phyloP scores from a whole-genome alignment of 2,113 vertebrate genomes.

The Stomatorhinus ivindoensis region DNA sequence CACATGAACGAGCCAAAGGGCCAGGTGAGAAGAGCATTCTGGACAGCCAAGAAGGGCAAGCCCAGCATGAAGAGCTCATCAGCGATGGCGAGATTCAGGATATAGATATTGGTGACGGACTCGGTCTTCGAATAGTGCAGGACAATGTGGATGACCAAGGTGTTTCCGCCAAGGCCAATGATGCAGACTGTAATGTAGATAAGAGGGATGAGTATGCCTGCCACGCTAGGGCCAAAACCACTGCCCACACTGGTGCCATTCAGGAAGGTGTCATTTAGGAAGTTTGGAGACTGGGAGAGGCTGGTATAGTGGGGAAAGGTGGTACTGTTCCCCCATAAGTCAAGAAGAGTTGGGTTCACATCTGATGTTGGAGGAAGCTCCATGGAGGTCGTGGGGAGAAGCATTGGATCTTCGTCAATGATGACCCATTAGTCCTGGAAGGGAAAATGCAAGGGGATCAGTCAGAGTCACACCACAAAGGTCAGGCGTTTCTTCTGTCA shows the following conservation, averaged over 20 bases:
- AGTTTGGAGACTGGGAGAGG: slow-evolving; percentile 31
- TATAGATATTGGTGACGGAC: slow-evolving; percentile 89
- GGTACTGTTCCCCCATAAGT: slow-evolving; percentile 47
- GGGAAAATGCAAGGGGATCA: background rate
- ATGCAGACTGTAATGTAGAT: slow-evolving; percentile 84
- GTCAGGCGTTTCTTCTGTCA: no score
- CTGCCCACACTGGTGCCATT: slow-evolving; percentile 41
- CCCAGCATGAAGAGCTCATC: slow-evolving; percentile 96
- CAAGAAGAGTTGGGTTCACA: slow-evolving; percentile 19
- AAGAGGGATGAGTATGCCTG: slow-evolving; percentile 73
- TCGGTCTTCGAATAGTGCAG: slow-evolving; percentile 74
- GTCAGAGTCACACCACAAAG: background rate
- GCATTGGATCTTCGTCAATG: slow-evolving; percentile 32
- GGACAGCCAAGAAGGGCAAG: slow-evolving; percentile 83
- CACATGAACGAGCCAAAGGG: slow-evolving; percentile 91
- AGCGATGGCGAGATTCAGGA: slow-evolving; percentile 86
- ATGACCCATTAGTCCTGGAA: slow-evolving; percentile 41
- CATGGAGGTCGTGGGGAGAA: slow-evolving; percentile 23
- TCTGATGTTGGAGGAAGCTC: slow-evolving; percentile 16
- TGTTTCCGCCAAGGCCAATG: slow-evolving; percentile 82
- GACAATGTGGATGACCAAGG: slow-evolving; percentile 84
- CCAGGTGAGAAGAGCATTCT: slow-evolving; percentile 89
- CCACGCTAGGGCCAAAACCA: slow-evolving; percentile 54
- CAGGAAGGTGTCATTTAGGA: slow-evolving; percentile 30
- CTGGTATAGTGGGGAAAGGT: slow-evolving; percentile 18